Base-by-base conservation (phyloP, 2,113 vertebrate species). In the Percina caprodes region DNA sequence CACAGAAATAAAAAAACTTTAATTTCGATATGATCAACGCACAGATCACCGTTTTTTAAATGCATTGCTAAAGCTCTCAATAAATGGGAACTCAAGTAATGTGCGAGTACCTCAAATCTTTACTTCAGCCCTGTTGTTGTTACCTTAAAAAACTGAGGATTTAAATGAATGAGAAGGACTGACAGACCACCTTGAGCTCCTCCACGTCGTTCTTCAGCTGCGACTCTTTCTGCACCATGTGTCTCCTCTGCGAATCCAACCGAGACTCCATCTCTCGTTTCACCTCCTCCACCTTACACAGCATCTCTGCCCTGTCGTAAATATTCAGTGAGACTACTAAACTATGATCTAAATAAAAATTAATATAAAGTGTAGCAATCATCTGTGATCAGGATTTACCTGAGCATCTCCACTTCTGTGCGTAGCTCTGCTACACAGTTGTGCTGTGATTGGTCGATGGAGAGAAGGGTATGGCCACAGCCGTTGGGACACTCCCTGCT, bases 191-290 rank as follows among this genome's bases (percentile, higher is more conserved):
- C 96, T 97, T 97, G 8, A 97, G 94, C 70, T 97, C 96, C 84
- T 97, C 96, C 80, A 97, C 95, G 77, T 97, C 96, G 13, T 92
- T 96, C 93, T 96, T 96, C 85, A 97, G 91, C 82, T 96, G 80
- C 21, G 95, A 95, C 87, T 97, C 97, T 85, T 97, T 97, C 89
- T 97, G 96, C 85, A 97, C 97, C 97, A 97, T 97, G 86, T 98
- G 96, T 83, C 97, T 95, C 88, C 97, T 96, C 92, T 97, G 97
- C 3, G 97, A 97, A 91, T 97, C 96, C 92, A 97, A 90, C 45
- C 96, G 94, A 30, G 96, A 97, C 89, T 97, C 96, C 96, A 97
- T 97, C 92, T 97, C 96, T 75, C 94, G 94, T 79, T 96, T 96
- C 90, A 96, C 94, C 79, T 97, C 96, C 80, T 97, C 96, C 77